Conservation (phyloP, 2,797 vertebrate genomes). For the Mus spretus region DNA sequence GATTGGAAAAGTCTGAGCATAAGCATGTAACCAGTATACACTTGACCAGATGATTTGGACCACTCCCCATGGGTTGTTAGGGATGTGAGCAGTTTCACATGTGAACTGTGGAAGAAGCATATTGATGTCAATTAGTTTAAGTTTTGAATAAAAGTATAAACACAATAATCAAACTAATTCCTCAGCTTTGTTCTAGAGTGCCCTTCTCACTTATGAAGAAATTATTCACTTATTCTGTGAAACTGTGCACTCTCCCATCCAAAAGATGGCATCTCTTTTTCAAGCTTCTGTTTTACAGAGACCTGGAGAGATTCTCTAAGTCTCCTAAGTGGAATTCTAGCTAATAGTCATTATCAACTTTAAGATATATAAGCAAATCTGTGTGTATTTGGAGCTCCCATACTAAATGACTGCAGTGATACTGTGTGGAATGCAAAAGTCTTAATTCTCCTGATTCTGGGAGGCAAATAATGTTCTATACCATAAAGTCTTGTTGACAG, state of each 20-base stretch:
- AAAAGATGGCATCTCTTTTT: not conserved
- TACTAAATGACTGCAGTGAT: not conserved
- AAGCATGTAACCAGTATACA: not conserved
- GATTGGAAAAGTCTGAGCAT: not conserved
- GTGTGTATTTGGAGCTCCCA: not conserved
- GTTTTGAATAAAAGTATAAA: not conserved
- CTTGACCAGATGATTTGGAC: not conserved
- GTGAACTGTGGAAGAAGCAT: not conserved
- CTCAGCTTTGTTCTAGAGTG: not conserved
- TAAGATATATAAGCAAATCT: not conserved
- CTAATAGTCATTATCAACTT: not conserved
- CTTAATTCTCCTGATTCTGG: not conserved
- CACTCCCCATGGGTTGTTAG: accelerated
- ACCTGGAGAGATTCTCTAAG: not conserved
- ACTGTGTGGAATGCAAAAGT: not conserved
- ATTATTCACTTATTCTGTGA: not conserved
- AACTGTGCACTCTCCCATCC: not conserved
- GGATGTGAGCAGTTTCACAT: not conserved
- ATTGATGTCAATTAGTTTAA: not conserved
- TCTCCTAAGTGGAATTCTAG: not conserved
- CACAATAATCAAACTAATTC: not conserved
- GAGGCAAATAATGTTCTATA: not conserved
- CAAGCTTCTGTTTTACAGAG: not conserved
- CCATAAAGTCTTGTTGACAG: not conserved
- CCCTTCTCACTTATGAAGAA: not conserved